Evolutionary conservation across 2,888 invertebrate species (phyloP), one percentile per base, ranked within the genome.

Genomic region (Mythimna ferrago): DNA sequence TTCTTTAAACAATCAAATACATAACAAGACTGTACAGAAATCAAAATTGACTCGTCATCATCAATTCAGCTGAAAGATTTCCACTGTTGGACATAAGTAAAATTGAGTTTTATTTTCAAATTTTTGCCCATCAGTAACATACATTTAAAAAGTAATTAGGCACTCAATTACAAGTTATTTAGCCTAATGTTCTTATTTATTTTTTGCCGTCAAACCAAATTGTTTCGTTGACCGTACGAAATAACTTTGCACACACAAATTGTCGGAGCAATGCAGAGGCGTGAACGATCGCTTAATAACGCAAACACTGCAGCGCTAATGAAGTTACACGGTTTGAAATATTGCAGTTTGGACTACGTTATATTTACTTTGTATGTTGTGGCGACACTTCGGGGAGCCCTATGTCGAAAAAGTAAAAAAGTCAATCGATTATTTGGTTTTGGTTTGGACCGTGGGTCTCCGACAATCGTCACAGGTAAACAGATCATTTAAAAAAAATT

Each of bases 241-340:
- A 75, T 66, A 14, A 65, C 56, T 65, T 65, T 6, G 57, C 38
- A n/a, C 53, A 41, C 26, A 64, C 54, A 66, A 72, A 80, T 35
- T 26, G 57, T 51, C 11, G 54, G 51, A 58, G 41, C 32, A 66
- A 78, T 76, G 32, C 41, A 57, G 56, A 58, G 51, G 66, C 77
- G 74, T 64, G 66, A 80, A 80, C 32, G 41, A 73, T 64, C 60
- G 26, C 11, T 67, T 73, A 73, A 64, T 54, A 56, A 51, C 0
- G 44, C 21, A 73, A 66, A 73, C 38, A 73, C 48, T 41, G 53
- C 44, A 14, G 2, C 9, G 6, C 21, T 77, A 73, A 77, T 73
- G 48, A 73, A 79, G 57, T 63, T 73, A 80, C 56, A 66, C 66
- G 64, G 63, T 56, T 58, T 16, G 16, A 73, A 54, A 63, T 2